phyloP scores from a whole-genome alignment of 2,113 vertebrate species.

The Zingel zingel region DNA sequence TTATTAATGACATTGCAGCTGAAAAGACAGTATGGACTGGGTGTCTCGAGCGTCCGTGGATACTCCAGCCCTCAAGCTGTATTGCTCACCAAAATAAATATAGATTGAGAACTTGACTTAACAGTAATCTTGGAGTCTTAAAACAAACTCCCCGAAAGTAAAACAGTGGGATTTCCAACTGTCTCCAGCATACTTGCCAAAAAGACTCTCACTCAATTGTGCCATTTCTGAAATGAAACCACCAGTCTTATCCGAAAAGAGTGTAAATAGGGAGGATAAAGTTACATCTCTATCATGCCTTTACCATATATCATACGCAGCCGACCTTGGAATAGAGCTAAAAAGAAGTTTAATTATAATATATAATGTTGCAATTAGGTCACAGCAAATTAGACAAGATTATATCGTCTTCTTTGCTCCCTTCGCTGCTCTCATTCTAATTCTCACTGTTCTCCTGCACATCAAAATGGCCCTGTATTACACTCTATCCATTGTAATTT shows the following conservation, averaged over 20 bases:
- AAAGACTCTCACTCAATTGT: constrained; percentile 21
- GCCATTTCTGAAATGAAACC: constrained; percentile 24
- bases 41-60: constrained; percentile 33
- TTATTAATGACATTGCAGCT: constrained; percentile 30
- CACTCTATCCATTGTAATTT: constrained; percentile 66
- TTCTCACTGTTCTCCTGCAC: constrained; percentile 60
- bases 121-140: constrained; percentile 57
- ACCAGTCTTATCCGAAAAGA: neutral
- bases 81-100: constrained; percentile 62
- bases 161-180: constrained; percentile 50
- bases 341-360: constrained; percentile 59
- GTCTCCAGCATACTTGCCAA: constrained; percentile 36
- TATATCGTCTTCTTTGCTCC: constrained; percentile 47
- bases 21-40: constrained; percentile 34
- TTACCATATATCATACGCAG: constrained; percentile 27
- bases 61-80: constrained; percentile 38
- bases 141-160: constrained; percentile 52
- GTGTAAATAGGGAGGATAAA: constrained; percentile 1
- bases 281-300: constrained; percentile 3
- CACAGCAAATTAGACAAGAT: constrained; percentile 57
- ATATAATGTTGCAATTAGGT: constrained; percentile 69
- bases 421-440: constrained; percentile 48
- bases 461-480: constrained; percentile 67
- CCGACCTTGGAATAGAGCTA: constrained; percentile 20
- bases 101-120: constrained; percentile 52